Evolutionary conservation across 2,888 invertebrate species (phyloP), one percentile per base, ranked within the genome.

Genomic region (Syrista parreyssii): DNA sequence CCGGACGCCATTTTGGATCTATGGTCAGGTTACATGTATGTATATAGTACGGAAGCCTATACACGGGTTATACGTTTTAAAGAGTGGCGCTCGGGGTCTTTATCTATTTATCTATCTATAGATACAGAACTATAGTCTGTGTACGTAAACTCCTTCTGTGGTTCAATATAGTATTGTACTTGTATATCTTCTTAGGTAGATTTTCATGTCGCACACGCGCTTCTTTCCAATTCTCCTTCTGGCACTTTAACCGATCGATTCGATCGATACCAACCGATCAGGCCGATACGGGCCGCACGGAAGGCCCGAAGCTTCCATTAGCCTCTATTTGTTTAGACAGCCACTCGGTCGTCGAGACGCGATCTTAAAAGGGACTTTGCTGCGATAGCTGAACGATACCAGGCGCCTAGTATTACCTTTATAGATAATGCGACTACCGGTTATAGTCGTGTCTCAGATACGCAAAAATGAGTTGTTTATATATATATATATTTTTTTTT

Each of bases 281-380:
- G 76, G 76, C 79, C 76, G 81, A 80, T 81, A 79, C 78, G 75
- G 69, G 68, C 69, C 75, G 34, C 68, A 75, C 75, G 72, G 76
- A 73, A 73, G 73, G 80, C 78, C 79, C 79, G 69, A 1, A 40
- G 78, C 82, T 84, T 88, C 84, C 86, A 86, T 88, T 85, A 86
- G 84, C 84, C 84, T 84, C 85, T 83, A 86, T 85, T 86, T 85
- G 83, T 86, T 86, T 87, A 84, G 84, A 87, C 86, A 84, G 83
- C 81, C 80, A 80, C 80, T 80, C 80, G 77, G 82, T 84, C 84
- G 83, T 86, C 84, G 82, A 82, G 78, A 77, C 76, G 75, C 75
- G 71, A 79, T 79, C 76, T 82, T 77, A 80, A 77, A 76, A 77
- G 78, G 71, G 31, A 69, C 71, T 69, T 15, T 6, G 40, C 15